A percentile compares a stretch with the other conserved stretches of the same genome.
Conservation (phyloP, 2,888 invertebrate genomes). For the Sipha maydis region DNA sequence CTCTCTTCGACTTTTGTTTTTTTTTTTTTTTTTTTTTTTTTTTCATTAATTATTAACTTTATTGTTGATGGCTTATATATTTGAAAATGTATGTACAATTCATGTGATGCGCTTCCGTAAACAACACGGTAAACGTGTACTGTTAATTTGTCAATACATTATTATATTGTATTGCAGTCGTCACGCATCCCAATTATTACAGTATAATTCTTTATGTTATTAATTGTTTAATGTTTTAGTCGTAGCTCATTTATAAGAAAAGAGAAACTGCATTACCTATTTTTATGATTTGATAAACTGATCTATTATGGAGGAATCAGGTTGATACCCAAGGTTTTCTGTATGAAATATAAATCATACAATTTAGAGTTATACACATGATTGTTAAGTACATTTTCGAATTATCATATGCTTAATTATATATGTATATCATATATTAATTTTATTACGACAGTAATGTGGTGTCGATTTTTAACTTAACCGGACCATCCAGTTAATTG, state of each 20-base stretch:
- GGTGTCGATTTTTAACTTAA: too few relatives aligned
- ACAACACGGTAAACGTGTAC: background rate
- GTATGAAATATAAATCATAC: background rate
- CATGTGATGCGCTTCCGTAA: background rate
- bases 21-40: slow-evolving; percentile 23
- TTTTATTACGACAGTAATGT: background rate
- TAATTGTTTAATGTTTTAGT: too few relatives aligned
- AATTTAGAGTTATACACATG: too few relatives aligned
- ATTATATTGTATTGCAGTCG: background rate
- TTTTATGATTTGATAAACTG: background rate
- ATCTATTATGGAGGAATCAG: slow-evolving; percentile 17
- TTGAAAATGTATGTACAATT: background rate
- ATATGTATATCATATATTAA: background rate
- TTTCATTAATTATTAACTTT: background rate
- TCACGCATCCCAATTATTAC: background rate
- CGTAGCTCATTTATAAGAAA: too few relatives aligned
- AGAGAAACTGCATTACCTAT: background rate
- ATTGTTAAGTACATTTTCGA: too few relatives aligned
- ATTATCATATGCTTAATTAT: slow-evolving; percentile 5
- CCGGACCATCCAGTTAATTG: too few relatives aligned
- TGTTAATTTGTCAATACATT: background rate
- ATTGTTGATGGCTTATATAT: background rate
- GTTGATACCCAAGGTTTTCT: background rate
- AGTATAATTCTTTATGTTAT: too few relatives aligned
- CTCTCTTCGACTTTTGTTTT: background rate